Evolutionary conservation across 1,140 invertebrate genomes (phyloP), one percentile per base, ranked within the genome.

Genomic region (Calliphora vicina): DNA sequence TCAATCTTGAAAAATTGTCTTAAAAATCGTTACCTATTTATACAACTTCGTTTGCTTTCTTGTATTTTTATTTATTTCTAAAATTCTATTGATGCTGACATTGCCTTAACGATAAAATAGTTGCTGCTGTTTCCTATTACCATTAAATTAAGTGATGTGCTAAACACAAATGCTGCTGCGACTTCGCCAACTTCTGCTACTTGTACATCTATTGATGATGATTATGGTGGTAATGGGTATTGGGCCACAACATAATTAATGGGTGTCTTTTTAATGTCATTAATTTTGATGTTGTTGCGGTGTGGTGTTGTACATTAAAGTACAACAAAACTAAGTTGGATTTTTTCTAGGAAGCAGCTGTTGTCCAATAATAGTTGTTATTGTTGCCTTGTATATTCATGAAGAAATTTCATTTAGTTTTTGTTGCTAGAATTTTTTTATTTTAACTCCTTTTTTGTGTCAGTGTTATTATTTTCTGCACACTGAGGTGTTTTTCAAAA

Each of bases 241-340:
- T 25, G 61, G 61, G 61, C 61, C 61, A 6, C 61, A 67, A 67
- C 61, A 67, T 67, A 67, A 67, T 67, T 67, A 67, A 67, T 67
- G 61, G 61, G 61, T 25, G 61, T 67, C 61, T 67, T 67, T 67
- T 67, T 67, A 67, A 67, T 67, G 61, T 67, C 61, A 67, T 67
- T 67, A 67, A 67, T 67, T 67, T 67, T 67, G 61, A 67, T 67
- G 61, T 67, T 67, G 61, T 67, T 67, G 61, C 61, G 61, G 61
- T 67, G 61, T 67, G 50, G 50, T 57, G 15, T n/a, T n/a, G 50
- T 67, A 67, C 23, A 67, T 67, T 35, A 35, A 35, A 35, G 35
- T 35, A 35, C 12, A 13, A 50, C 12, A 50, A 17, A 50, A 43
- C 42, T 43, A 6, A 17, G 4, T 50, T 50, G 15, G 4, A 50